Percentiles rank a stretch among this genome's conserved stretches.
Conservation (phyloP, 2,797 vertebrate genomes). For the Typhlichthys eigenmanni region DNA sequence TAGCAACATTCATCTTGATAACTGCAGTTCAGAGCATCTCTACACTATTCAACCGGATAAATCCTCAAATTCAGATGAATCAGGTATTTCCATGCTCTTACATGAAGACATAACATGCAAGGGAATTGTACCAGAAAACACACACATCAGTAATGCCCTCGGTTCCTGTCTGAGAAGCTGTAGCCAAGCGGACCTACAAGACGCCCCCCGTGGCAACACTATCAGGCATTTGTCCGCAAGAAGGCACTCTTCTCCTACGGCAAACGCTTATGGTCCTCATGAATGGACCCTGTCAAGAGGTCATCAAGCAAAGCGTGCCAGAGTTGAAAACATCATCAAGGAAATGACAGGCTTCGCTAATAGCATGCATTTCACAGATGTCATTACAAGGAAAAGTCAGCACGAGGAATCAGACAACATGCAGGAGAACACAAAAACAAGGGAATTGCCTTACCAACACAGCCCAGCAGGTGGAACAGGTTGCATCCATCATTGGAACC, state of each 20-base stretch:
- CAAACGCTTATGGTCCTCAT: slow-evolving; percentile 27
- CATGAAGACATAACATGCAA: slow-evolving; percentile 34
- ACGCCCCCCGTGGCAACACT: slow-evolving; percentile 26
- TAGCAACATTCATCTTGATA: slow-evolving; percentile 37
- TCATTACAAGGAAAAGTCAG: slow-evolving; percentile 14
- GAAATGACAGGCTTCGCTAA: slow-evolving; percentile 74
- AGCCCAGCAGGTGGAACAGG: slow-evolving; percentile 18
- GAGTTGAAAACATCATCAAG: slow-evolving; percentile 86
- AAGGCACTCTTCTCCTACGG: slow-evolving; percentile 23
- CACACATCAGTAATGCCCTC: slow-evolving; percentile 43
- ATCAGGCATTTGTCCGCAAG: slow-evolving; percentile 34
- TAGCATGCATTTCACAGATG: slow-evolving; percentile 15
- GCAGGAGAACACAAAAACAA: slow-evolving; percentile 62
- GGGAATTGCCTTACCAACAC: slow-evolving; percentile 50
- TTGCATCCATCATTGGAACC: slow-evolving; percentile 6
- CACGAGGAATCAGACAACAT: slow-evolving; percentile 2
- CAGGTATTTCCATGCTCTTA: slow-evolving; percentile 52
- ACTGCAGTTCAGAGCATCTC: slow-evolving; percentile 42
- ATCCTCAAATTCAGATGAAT: slow-evolving; percentile 18
- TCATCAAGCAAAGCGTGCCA: slow-evolving; percentile 80
- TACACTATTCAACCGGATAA: slow-evolving; percentile 43
- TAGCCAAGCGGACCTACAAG: slow-evolving; percentile 32
- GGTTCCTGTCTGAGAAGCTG: slow-evolving; percentile 38
- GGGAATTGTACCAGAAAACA: slow-evolving; percentile 40
- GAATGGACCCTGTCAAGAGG: slow-evolving; percentile 63